phyloP scores from a whole-genome alignment of 1,140 invertebrate genomes.

The Caenorhabditis briggsae region DNA sequence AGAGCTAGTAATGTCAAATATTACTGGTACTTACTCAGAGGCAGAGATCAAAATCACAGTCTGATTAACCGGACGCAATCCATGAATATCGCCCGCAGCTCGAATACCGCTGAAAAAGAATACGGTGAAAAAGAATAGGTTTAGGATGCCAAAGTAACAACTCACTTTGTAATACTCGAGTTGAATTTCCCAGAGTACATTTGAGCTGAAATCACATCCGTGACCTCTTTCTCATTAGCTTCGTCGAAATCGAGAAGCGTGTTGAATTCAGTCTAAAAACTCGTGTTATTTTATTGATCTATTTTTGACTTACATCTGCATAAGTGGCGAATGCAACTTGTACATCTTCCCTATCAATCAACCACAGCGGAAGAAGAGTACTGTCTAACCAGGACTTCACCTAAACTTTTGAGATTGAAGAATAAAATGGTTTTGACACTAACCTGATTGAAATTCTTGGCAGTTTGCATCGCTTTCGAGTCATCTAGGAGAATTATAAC shows the following conservation, averaged over 20 bases:
- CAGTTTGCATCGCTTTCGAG: slow-evolving; percentile 17
- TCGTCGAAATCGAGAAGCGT: slow-evolving; percentile 27
- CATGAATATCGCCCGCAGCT: slow-evolving; percentile 5
- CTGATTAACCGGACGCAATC: neutral
- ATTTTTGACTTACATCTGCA: slow-evolving; percentile 16
- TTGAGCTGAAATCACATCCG: slow-evolving; percentile 5
- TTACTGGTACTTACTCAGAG: neutral
- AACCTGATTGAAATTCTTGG: slow-evolving; percentile 34
- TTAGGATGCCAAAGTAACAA: too few relatives aligned
- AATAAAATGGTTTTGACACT: neutral
- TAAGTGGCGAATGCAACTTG: slow-evolving; percentile 20
- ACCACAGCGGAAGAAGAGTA: slow-evolving; percentile 33
- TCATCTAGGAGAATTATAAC: slow-evolving; percentile 39
- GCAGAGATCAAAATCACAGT: slow-evolving; percentile 36
- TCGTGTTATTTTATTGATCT: neutral
- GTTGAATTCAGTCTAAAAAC: slow-evolving; percentile 11
- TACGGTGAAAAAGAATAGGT: neutral
- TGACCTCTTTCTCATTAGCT: neutral
- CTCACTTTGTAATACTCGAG: slow-evolving; percentile 6
- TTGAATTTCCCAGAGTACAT: slow-evolving; percentile 25
- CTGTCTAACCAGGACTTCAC: slow-evolving; percentile 47
- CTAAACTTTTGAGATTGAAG: neutral
- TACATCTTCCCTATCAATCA: slow-evolving; percentile 20
- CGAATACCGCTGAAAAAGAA: neutral
- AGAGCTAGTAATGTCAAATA: neutral